Base-by-base conservation (phyloP, 2,888 invertebrate species). In the Callinectes sapidus region DNA sequence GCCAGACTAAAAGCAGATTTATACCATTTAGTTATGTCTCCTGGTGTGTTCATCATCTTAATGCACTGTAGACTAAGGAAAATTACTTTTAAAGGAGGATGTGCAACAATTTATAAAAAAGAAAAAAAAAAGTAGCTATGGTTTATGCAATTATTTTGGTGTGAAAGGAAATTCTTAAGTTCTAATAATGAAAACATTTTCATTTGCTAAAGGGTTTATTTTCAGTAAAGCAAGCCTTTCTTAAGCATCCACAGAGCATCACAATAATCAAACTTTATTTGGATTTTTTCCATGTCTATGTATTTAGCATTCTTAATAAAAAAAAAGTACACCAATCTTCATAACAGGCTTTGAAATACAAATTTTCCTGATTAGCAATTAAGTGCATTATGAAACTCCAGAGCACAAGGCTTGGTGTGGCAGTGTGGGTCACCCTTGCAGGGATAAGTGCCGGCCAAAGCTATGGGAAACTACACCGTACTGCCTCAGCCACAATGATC, bases 281-380 rank as follows among this genome's bases (percentile, higher is more conserved):
- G 35, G 18, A 61, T 61, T 61, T 61, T 61, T 61, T 61, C 61
- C 61, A 61, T 61, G 61, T 61, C 61, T 61, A 39, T 87, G 90
- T 92, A 61, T 90, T 88, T 85, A 81, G 87, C 87, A 28, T 92
- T 92, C 90, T 77, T 92, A 92, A 92, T 92, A 92, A 92, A 92
- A 92, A 92, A 92, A 92, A 92, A 87, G 66, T 55, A 86, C 88
- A 88, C 23, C 61, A 61, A 23, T 35, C n/a, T 35, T 35, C 32
- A 81, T 81, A 16, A 35, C 35, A 81, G 14, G 3, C 13, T 16
- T 81, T 77, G 23, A 77, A 77, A 28, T 77, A 77, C 71, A 28
- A 28, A 28, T 77, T 23, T 28, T 77, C 71, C 28, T 28, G n/a
- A 81, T 35, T 81, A 32, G 35, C 18, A 35, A 28, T 77, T 77